Evolutionary conservation across 2,113 vertebrate species (phyloP).

Genomic region (Scalopus aquaticus): DNA sequence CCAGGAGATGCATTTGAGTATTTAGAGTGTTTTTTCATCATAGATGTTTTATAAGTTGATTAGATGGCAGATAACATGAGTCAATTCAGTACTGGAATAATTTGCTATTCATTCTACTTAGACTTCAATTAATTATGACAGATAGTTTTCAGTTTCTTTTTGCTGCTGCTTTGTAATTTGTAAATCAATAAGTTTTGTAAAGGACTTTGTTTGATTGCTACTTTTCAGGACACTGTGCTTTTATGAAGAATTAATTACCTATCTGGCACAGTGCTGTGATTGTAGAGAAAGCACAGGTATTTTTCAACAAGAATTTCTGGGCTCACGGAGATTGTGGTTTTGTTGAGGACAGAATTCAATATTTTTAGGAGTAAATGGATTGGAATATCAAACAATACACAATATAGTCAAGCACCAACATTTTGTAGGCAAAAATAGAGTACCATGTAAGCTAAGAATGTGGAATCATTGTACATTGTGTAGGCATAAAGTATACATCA

Average conservation of each 20-base stretch:
- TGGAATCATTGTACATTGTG: background rate
- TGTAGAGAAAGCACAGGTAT: constrained; percentile 2
- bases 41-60: constrained; percentile 48
- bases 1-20: background rate
- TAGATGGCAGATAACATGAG: constrained; percentile 38
- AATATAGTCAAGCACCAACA: background rate
- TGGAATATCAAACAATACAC: background rate
- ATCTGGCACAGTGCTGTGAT: background rate
- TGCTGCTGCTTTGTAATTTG: constrained; percentile 54
- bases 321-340: constrained; percentile 57
- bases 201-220: constrained; percentile 55
- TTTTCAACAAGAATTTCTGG: constrained; percentile 56
- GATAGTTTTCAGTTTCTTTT: constrained; percentile 51
- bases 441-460: background rate
- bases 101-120: constrained; percentile 55
- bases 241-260: constrained; percentile 60
- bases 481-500: background rate
- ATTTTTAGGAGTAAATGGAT: constrained; percentile 50
- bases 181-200: constrained; percentile 53
- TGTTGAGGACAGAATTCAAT: constrained; percentile 25
- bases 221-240: constrained; percentile 24
- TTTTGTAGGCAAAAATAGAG: constrained; percentile 31
- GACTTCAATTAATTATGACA: constrained; percentile 60
- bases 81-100: constrained; percentile 21
- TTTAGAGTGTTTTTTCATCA: constrained; percentile 22